Evolutionary conservation across 2,113 vertebrate species (phyloP), one percentile per base, ranked within the genome.

Genomic region (Anolis sagrei): DNA sequence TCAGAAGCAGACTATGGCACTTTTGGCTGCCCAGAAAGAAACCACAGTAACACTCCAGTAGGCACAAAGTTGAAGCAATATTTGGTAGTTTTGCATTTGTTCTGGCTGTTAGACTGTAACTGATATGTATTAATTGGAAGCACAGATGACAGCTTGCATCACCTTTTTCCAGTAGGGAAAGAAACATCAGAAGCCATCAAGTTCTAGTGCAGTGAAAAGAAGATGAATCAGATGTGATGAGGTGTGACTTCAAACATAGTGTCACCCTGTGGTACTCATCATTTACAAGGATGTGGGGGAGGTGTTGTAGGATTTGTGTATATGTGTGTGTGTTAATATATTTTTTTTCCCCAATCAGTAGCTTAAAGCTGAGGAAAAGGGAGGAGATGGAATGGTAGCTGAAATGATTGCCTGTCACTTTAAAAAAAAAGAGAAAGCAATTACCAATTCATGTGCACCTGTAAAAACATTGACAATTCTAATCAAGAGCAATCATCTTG

Each of bases 71-170:
- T 92, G 92, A 93, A 94, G 81, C 91, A 92, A 88, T 92, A 91
- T 90, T 90, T 95, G 91, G 86, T 94, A 91, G 88, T 91, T 94
- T 94, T 96, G 89, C 91, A 93, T 91, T 91, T 94, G 91, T 93
- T 92, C 83, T 91, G 95, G 80, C 83, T 89, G 87, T 90, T 96
- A 93, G 93, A 88, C 94, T 95, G 92, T 93, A 96, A 94, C 93
- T 93, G 95, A 95, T 91, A 93, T 89, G 86, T 92, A 95, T 96
- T 97, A 97, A 96, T 96, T 96, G 94, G 91, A 90, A 96, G 92
- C 86, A 85, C 91, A 92, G 95, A 86, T 96, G 96, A 96, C 95
- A 96, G 93, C 89, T 93, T 81, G 69, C 82, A 91, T 76, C 73
- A 87, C 72, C 89, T 94, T 73, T 64, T 89, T 91, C 87, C 91